Base-by-base conservation (phyloP, 2,797 vertebrate genomes). In the Rhyacichthys aspro region DNA sequence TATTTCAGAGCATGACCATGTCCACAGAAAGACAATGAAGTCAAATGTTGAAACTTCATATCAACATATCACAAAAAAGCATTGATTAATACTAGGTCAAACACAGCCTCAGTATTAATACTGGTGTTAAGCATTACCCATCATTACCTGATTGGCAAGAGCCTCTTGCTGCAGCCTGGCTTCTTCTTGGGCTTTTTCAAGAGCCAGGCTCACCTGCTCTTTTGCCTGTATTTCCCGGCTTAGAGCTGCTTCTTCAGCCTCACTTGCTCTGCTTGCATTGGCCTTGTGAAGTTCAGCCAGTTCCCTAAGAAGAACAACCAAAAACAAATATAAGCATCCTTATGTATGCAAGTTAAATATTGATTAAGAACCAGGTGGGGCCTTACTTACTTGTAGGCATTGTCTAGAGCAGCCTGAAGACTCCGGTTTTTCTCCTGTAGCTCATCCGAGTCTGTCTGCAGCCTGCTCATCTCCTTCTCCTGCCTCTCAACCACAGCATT, bases 251-350 rank as follows among this genome's bases (percentile, higher is more conserved):
- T 96, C 97, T 81, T 98, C 94, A 2, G 92, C 98, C 79, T 95
- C 94, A 5, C 96, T 98, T 57, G 94, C 95, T 88, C 95, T 96
- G 33, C 94, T 94, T 69, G 94, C 98, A 49, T 95, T 96, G 4
- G 87, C 92, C 90, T 96, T 98, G 64, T 98, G 96, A 71, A 98
- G 92, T 76, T 97, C 96, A 56, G 95, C 94, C 82, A 99, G 93
- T 75, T 99, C 97, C 80, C 97, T 98, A 67, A 32, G 38, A 32
- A 17, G 5, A 32, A 9, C 11, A 57, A 39, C 8, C 18, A 44
- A 28, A 4, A 39, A 1, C 14, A 33, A 3, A 14, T 41, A 38
- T 23, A 37, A 55, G 23, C 38, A 42, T 43, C 58, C 11, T 44
- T 9, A 9, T 14, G 9, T 7, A 12, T 44, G 16, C 17, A 5